A percentile compares a stretch with the other conserved stretches of the same genome.
These are phyloP conservation scores for Lophotis ruficrista DNA, from an alignment of 2,113 vertebrate genomes.

Conservation along the genomic window DNA sequence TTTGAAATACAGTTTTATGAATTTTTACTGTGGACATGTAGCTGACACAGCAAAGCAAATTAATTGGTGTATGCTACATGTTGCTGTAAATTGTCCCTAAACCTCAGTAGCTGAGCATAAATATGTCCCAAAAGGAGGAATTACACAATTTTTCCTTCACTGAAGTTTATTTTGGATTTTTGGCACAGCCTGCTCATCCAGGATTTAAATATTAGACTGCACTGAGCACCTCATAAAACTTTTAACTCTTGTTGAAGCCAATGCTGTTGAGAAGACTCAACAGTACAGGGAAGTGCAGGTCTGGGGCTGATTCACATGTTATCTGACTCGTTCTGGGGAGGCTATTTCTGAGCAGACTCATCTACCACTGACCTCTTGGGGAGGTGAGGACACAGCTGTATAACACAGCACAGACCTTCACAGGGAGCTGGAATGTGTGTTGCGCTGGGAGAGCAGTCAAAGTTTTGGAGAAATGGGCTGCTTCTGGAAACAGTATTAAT, in stretches of 20 bases:
- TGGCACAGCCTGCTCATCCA: background rate
- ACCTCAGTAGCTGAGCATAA: background rate
- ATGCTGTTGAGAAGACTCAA: background rate
- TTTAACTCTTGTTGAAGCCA: background rate
- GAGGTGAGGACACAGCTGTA: background rate
- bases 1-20: background rate
- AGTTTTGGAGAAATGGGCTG: background rate
- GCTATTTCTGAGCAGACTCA: background rate
- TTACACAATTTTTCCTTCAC: background rate
- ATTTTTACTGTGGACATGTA: background rate
- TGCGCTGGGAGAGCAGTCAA: background rate
- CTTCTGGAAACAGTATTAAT: background rate
- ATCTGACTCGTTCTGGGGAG: background rate
- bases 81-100: background rate
- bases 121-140: background rate
- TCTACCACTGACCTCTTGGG: background rate
- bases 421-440: background rate
- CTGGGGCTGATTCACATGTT: background rate
- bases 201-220: background rate
- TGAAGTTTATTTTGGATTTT: background rate
- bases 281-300: background rate
- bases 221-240: background rate
- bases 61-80: background rate
- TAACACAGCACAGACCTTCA: rapidly evolving
- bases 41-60: background rate